phyloP scores from a whole-genome alignment of 2,113 vertebrate genomes.

The Prochilodus magdalenae region DNA sequence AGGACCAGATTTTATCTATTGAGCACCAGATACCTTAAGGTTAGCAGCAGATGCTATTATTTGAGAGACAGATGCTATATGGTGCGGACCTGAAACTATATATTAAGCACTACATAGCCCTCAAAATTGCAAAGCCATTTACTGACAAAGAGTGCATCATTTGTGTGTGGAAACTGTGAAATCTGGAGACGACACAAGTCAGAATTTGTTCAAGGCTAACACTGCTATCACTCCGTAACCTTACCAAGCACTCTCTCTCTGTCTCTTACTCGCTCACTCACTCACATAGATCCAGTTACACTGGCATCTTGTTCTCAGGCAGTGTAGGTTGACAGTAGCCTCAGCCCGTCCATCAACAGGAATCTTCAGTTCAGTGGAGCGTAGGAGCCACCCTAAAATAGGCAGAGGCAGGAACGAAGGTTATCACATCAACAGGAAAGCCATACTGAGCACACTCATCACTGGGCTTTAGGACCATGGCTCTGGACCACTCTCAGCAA shows the following conservation, averaged over 20 bases:
- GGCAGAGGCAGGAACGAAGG: background rate
- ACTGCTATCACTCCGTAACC: background rate
- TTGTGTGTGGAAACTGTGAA: too few relatives aligned
- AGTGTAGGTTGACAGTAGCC: constrained; percentile 29
- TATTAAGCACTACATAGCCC: too few relatives aligned
- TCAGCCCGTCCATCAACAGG: constrained; percentile 9
- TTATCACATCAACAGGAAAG: background rate
- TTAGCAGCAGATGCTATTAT: too few relatives aligned
- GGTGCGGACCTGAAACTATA: too few relatives aligned
- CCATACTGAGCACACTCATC: background rate
- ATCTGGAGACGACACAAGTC: too few relatives aligned
- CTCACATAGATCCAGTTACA: constrained; percentile 30
- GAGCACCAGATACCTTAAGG: too few relatives aligned
- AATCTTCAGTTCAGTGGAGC: background rate
- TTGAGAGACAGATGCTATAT: too few relatives aligned
- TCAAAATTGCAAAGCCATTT: too few relatives aligned
- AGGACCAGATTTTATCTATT: too few relatives aligned
- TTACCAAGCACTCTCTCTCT: background rate
- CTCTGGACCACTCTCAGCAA: background rate
- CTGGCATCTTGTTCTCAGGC: background rate
- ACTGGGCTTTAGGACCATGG: background rate
- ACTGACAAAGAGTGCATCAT: too few relatives aligned
- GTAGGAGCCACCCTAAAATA: background rate
- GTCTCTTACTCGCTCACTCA: background rate
- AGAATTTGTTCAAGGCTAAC: too few relatives aligned